A percentile compares a stretch with the other conserved stretches of the same genome.
phyloP scores from a whole-genome alignment of 2,113 vertebrate species.

The Tamias sibiricus region DNA sequence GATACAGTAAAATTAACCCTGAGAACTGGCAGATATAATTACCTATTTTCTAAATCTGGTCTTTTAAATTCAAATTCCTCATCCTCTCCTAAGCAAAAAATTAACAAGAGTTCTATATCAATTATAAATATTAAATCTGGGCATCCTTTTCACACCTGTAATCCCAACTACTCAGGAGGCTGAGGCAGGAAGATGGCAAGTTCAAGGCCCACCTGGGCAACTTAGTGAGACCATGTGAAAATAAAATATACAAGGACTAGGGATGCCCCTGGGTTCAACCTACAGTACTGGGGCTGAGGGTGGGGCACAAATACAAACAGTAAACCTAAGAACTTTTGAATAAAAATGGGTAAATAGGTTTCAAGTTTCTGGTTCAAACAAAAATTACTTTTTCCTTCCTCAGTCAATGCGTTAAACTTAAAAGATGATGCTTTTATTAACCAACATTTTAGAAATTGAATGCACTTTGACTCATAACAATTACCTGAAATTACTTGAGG shows the following conservation, averaged over 20 bases:
- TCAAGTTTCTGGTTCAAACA: not conserved
- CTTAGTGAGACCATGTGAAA: no score
- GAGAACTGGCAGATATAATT: not conserved
- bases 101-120: not conserved
- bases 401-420: not conserved
- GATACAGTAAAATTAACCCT: not conserved
- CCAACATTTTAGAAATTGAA: constrained; percentile 8
- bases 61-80: not conserved
- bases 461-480: constrained; percentile 29
- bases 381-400: constrained; percentile 9
- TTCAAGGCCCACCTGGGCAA: no score
- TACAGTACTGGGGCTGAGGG: no score
- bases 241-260: no score
- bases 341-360: not conserved
- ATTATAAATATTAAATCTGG: not conserved
- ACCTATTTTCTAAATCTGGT: not conserved
- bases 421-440: constrained; percentile 53
- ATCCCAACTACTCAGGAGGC: no score
- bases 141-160: no score
- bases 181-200: no score
- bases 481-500: constrained; percentile 88
- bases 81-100: not conserved
- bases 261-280: no score
- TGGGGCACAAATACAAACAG: not conserved
- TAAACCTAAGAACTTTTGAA: constrained; percentile 35